Base-by-base conservation (phyloP, 2,797 vertebrate genomes). In the Megalops cyprinoides region DNA sequence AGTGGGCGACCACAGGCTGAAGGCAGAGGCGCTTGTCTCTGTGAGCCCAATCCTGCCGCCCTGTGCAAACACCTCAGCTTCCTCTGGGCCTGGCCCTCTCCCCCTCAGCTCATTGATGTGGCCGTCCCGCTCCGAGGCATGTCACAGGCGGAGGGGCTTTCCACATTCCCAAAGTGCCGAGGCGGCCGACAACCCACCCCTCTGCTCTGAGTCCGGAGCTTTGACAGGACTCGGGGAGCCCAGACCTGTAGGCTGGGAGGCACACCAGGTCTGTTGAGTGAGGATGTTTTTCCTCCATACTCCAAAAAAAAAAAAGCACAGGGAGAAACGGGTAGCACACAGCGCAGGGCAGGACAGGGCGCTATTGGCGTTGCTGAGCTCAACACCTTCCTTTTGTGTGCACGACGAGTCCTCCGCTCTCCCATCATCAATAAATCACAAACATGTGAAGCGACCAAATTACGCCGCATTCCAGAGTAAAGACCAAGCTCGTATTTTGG, bases 1-100 rank as follows among this genome's bases (percentile, higher is more conserved):
- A 67, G 62, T 20, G 8, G 39, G 62, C 8, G n/a, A 20, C 62
- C 62, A 31, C 65, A 69, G n/a, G 65, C 34, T 6, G 65, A 37
- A 31, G 20, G 5, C 65, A 39, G 65, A 6, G 65, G 28, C 31
- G 14, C 15, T 7, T 31, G 65, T 69, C 65, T 69, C 65, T 69
- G 39, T 69, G 65, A 42, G 65, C 65, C 53, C 15, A 1, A 4
- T 3, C n/a, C 20, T 23, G 25, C 14, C 65, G 15, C 37, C 65
- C 65, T 69, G 65, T 34, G 39, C 34, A 69, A 69, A 69, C 65
- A 69, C 65, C 65, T 69, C 65, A 69, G 37, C 65, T 69, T 69
- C 65, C 65, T 69, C 10, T 39, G 65, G 0, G 65, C 65, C 37
- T 34, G 1, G 31, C 15, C 34, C 62, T 67, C 62, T 5, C 65